Evolutionary conservation across 2,888 invertebrate species (phyloP).

Genomic region (Clitarchus hookeri): DNA sequence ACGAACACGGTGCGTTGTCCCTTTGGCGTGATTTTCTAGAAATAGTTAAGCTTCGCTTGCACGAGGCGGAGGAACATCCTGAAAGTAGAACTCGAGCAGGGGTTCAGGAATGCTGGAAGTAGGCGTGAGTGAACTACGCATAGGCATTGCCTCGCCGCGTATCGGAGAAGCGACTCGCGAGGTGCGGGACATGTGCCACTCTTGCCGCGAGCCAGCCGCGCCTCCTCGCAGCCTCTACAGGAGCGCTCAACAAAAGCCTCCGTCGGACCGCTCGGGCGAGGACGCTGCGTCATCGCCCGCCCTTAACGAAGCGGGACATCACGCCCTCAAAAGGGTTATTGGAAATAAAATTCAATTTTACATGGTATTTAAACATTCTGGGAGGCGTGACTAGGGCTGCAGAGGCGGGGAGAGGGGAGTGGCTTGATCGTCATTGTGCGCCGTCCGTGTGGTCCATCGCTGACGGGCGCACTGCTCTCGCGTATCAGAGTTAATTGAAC

Average conservation of each 20-base stretch:
- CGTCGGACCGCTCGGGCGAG: background rate
- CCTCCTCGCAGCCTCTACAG: background rate
- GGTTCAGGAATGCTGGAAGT: too few relatives aligned
- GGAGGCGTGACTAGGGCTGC: background rate
- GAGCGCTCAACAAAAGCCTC: background rate
- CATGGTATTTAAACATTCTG: conserved; percentile 6
- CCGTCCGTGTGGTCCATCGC: background rate
- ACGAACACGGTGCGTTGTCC: too few relatives aligned
- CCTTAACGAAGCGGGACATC: conserved; percentile 14
- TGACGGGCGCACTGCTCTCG: too few relatives aligned
- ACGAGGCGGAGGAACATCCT: too few relatives aligned
- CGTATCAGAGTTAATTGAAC: too few relatives aligned
- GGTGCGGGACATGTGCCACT: background rate
- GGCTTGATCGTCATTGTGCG: background rate
- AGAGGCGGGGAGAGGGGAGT: background rate
- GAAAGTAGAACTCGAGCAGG: too few relatives aligned
- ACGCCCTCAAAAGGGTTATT: background rate
- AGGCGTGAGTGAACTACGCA: too few relatives aligned
- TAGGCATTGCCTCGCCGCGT: too few relatives aligned
- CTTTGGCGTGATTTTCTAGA: too few relatives aligned
- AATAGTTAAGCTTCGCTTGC: too few relatives aligned
- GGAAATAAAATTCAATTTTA: conserved; percentile 14
- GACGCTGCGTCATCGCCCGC: background rate
- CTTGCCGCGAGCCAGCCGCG: background rate
- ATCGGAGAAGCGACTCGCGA: background rate